Evolutionary conservation across 2,888 invertebrate genomes (phyloP).

Genomic region (Eristalis tenax): DNA sequence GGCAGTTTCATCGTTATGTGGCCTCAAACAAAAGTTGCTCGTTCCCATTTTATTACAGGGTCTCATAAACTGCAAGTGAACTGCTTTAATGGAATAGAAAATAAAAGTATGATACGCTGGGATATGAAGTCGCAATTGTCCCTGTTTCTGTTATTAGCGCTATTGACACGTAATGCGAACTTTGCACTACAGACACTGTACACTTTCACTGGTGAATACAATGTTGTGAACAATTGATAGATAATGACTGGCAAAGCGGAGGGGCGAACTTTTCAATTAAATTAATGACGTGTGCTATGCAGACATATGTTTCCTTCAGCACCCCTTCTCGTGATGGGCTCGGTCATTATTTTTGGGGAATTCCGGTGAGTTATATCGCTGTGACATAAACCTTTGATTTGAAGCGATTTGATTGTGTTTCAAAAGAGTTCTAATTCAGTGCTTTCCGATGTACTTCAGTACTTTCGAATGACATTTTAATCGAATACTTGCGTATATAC

Average conservation of each 20-base stretch:
- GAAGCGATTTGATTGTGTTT: background rate
- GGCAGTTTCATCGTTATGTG: background rate
- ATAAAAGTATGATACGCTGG: background rate
- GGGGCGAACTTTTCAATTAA: background rate
- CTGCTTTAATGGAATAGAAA: background rate
- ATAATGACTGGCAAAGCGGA: background rate
- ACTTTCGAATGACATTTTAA: too few species aligned
- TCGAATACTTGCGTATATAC: too few species aligned
- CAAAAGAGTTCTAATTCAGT: too few species aligned
- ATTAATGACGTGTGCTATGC: background rate
- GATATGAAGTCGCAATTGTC: background rate
- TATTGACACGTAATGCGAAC: background rate
- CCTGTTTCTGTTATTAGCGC: background rate
- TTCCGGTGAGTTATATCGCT: background rate
- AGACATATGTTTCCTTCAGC: background rate
- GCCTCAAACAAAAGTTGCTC: slow-evolving; percentile 12
- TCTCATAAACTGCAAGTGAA: slow-evolving; percentile 1
- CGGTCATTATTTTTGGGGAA: background rate
- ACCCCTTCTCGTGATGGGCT: too few species aligned
- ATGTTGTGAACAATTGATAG: background rate
- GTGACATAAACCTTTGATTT: background rate
- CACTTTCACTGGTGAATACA: background rate
- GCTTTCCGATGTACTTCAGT: too few species aligned
- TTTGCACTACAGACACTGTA: background rate
- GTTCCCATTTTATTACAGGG: slow-evolving; percentile 1